phyloP scores from a whole-genome alignment of 2,113 vertebrate species.

The Abramis brama region DNA sequence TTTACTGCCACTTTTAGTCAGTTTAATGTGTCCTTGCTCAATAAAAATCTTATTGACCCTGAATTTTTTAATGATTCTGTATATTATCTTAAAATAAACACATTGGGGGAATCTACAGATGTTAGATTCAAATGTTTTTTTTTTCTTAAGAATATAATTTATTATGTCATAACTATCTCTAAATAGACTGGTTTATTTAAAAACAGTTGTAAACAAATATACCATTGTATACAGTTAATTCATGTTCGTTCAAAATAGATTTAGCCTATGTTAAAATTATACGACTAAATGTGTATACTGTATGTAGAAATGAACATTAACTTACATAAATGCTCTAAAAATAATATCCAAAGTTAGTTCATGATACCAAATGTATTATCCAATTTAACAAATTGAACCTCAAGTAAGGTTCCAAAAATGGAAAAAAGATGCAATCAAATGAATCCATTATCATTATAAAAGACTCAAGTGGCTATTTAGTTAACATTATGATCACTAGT shows the following conservation, averaged over 20 bases:
- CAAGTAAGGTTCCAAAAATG: not conserved
- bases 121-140: too few relatives aligned
- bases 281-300: not conserved
- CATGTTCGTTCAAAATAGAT: too few relatives aligned
- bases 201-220: too few relatives aligned
- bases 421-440: not conserved
- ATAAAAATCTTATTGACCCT: too few relatives aligned
- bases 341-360: not conserved
- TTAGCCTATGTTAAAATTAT: not conserved
- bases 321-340: not conserved
- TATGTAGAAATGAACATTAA: not conserved
- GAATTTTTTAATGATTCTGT: too few relatives aligned
- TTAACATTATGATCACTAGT: not conserved
- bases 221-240: too few relatives aligned
- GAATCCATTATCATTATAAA: not conserved
- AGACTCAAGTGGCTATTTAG: not conserved
- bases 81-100: too few relatives aligned
- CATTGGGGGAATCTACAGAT: too few relatives aligned
- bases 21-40: too few relatives aligned
- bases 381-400: not conserved
- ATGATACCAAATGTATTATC: not conserved
- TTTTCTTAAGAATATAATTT: not conserved
- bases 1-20: too few relatives aligned
- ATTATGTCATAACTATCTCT: not conserved
- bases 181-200: too few relatives aligned